These are phyloP conservation scores for Athene cunicularia DNA, from an alignment of 2,113 vertebrate genomes.

Conservation along the genomic window DNA sequence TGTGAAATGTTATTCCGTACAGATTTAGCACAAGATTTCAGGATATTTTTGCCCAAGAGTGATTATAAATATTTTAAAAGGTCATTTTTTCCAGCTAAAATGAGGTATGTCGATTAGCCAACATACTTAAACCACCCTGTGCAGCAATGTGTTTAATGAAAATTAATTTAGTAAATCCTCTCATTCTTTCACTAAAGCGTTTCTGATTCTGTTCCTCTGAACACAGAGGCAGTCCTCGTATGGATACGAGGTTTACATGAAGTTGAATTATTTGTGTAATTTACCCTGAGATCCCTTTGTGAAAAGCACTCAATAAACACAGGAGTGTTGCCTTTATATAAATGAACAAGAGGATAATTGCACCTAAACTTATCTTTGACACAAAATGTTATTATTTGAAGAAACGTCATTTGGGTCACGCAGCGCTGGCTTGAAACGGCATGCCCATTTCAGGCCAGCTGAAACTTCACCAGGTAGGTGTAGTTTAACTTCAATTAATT, in stretches of 20 bases:
- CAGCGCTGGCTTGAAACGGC: neutral
- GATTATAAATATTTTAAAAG: constrained; percentile 44
- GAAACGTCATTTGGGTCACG: neutral
- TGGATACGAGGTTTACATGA: neutral
- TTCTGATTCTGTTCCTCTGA: neutral
- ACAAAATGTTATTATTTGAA: neutral
- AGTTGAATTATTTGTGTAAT: constrained; percentile 10
- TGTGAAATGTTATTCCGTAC: neutral
- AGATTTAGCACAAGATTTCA: neutral
- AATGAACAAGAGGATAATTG: neutral
- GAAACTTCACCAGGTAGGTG: neutral
- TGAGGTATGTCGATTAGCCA: neutral
- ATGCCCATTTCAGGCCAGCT: neutral
- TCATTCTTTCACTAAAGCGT: neutral
- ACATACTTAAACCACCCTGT: neutral
- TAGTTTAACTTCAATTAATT: constrained; percentile 54
- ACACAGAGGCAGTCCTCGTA: neutral
- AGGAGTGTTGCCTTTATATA: neutral
- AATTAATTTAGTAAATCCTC: constrained; percentile 29
- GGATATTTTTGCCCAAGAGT: neutral
- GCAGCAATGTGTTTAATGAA: neutral
- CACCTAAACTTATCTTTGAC: neutral
- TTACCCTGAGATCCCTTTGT: neutral
- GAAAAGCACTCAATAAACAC: neutral
- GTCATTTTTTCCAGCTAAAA: constrained; percentile 26